Evolutionary conservation across 64 coral and sea anemone genomes (phyloP), one percentile per base, ranked within the genome.

Genomic region (Pocillopora damicornis): DNA sequence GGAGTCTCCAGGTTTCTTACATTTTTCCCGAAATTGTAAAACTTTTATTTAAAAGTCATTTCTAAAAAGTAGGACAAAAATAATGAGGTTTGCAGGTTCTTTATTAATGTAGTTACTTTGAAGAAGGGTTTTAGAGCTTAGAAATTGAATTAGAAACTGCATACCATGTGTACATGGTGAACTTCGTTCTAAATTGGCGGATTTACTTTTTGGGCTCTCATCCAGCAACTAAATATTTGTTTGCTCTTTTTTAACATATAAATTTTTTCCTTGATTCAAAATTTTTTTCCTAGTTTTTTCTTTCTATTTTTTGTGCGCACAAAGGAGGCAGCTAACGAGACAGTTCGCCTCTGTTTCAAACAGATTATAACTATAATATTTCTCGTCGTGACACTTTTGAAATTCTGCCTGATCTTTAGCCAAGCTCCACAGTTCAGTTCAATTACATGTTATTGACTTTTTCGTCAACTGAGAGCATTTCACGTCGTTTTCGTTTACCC

Each of bases 401-500:
- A 59, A 22, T 78, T 59, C 16, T 67, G 64, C 56, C 13, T 11
- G 14, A 45, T 59, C 12, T 60, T 56, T 59, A 8, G 1, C 45
- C n/a, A 59, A 51, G 11, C 76, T 20, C 25, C 58, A 59, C 76
- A 59, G 22, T 78, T 78, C 18, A 17, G 45, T 78, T 59, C 37
- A 78, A 59, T 78, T 78, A 59, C 76, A 78, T 23, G 4, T 78
- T 78, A 22, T 78, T 78, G 51, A 23, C 16, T 78, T 78, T 78
- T 78, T 45, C 76, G 76, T 78, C 58, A 78, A 78, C 56, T 78
- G 51, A 42, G 15, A 17, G 45, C 75, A 51, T 38, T 18, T 38
- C 35, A 59, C 11, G 11, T 56, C 76, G 10, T 59, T 20, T 25
- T 23, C 13, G 76, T 78, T 78, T 78, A 26, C 76, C 5, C 58